Evolutionary conservation across 2,888 invertebrate genomes (phyloP).

Genomic region (Caenorhabditis sinica): DNA sequence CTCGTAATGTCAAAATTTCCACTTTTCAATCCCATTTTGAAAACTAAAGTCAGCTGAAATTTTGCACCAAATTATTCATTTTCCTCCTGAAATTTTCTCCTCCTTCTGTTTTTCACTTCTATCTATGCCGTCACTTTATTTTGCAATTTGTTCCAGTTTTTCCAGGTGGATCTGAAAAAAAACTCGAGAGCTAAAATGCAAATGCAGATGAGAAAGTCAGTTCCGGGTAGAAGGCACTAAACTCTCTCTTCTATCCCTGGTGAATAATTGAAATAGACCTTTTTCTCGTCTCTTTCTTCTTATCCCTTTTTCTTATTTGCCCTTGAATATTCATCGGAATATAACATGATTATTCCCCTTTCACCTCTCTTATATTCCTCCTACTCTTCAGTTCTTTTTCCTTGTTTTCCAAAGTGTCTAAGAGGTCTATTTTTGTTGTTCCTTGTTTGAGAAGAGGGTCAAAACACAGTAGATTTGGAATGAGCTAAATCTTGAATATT

Average conservation of each 20-base stretch:
- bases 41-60: too few relatives aligned
- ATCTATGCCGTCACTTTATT: background rate
- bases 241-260: background rate
- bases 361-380: background rate
- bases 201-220: slow-evolving; percentile 1
- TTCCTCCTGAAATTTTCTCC: too few relatives aligned
- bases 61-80: too few relatives aligned
- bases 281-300: background rate
- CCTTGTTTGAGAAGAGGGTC: background rate
- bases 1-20: too few relatives aligned
- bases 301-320: slow-evolving; percentile 22
- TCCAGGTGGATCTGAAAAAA: slow-evolving; percentile 6
- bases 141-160: background rate
- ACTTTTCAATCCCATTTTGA: too few relatives aligned
- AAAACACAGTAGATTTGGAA: background rate
- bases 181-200: background rate
- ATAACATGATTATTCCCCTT: slow-evolving; percentile 32
- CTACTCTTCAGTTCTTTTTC: background rate
- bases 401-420: background rate
- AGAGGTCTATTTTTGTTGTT: background rate
- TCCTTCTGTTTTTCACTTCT: too few relatives aligned
- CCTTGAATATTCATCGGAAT: slow-evolving; percentile 44
- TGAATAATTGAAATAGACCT: slow-evolving; percentile 24
- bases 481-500: background rate
- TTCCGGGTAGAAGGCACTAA: slow-evolving; percentile 25